Base-by-base conservation (phyloP, 2,113 vertebrate species). In the Pituophis catenifer region DNA sequence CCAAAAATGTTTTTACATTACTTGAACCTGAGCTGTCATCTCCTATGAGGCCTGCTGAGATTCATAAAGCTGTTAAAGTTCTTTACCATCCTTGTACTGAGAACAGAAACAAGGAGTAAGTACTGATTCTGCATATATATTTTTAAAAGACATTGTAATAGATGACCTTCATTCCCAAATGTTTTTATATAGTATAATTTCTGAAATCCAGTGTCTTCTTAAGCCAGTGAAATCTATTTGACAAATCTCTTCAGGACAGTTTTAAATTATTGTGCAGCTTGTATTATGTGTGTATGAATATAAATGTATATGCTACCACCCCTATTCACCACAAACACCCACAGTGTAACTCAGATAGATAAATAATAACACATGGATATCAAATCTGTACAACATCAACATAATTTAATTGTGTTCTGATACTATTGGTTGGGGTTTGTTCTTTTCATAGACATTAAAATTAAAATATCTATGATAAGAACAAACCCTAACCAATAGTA, bases 81-180 rank as follows among this genome's bases (percentile, higher is more conserved):
- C 98, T 99, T 91, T 99, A 99, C 96, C 97, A 98, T 93, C 95
- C 97, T 0, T 99, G 98, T 95, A 93, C 97, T 96, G 96, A 97
- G 96, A 92, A 44, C 95, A 96, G 96, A 93, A 99, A 99, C 95
- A 97, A 98, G 96, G 98, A 98, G 99, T 99, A 98, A 99, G 98
- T 96, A 94, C 8, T 57, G 5, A 1, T 53, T 95, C 88, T 93
- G 91, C 33, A 86, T 44, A 17, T n/a, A 48, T 5, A 33, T 55
- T 85, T 89, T 89, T 3, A 65, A 23, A 24, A 75, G 5, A 5
- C n/a, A 85, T 55, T 59, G 5, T 11, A 0, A 89, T 44, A 12
- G 15, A 87, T 95, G 54, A 1, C 93, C 85, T 91, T 92, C 93
- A 21, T 58, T 93, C 57, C 85, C 19, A 58, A 70, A 24, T 15